Evolutionary conservation across 2,797 vertebrate species (phyloP).

Genomic region (Hypotaenidia philippensis): DNA sequence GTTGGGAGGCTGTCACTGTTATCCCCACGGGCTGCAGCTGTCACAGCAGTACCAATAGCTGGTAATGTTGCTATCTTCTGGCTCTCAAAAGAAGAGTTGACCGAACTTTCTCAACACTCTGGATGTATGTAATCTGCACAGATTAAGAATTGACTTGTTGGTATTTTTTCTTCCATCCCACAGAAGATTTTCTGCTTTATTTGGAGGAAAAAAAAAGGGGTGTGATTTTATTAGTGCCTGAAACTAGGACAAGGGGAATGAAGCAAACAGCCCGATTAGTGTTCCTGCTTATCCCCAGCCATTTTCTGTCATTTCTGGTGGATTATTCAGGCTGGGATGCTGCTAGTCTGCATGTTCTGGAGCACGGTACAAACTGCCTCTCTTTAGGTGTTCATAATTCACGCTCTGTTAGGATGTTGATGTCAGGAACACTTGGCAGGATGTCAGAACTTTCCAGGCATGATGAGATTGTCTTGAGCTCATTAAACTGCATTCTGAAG

Average conservation of each 20-base stretch:
- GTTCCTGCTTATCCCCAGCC: conserved; percentile 40
- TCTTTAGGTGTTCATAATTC: conserved; percentile 61
- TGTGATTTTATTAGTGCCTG: conserved; percentile 20
- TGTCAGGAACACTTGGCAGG: conserved; percentile 40
- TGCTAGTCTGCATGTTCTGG: conserved; percentile 24
- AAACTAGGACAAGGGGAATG: conserved; percentile 5
- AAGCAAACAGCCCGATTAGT: conserved; percentile 20
- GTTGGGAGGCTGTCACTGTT: neutral
- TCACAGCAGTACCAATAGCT: neutral
- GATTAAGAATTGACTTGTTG: conserved; percentile 16
- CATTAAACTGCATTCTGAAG: conserved; percentile 23
- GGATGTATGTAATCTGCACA: neutral
- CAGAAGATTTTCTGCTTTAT: conserved; percentile 7
- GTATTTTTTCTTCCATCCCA: neutral
- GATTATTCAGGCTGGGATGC: conserved; percentile 33
- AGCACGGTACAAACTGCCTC: conserved; percentile 49
- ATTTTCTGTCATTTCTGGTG: conserved; percentile 38
- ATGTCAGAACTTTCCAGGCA: conserved; percentile 31
- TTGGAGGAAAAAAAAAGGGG: neutral
- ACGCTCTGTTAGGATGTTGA: conserved; percentile 45
- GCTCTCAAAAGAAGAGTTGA: neutral
- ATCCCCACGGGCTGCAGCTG: neutral
- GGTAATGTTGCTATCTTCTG: neutral
- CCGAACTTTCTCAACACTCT: neutral
- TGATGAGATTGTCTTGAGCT: conserved; percentile 31